Percentiles rank a stretch among this genome's conserved stretches.
Evolutionary conservation across 2,113 vertebrate species (phyloP).

Genomic region (Myrmecobius fasciatus): DNA sequence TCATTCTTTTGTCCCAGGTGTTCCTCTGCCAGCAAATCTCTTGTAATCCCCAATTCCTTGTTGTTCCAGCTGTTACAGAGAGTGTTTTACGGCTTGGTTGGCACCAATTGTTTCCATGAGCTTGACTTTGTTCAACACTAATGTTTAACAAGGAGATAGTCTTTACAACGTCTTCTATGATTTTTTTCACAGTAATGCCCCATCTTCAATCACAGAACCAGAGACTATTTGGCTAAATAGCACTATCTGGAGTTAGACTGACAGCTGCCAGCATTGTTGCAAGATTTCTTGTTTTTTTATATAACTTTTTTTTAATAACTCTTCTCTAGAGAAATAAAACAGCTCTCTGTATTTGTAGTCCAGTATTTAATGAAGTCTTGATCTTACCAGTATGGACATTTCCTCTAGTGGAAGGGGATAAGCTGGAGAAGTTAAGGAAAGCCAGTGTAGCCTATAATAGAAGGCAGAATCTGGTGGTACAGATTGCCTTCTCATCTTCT

Average conservation of each 20-base stretch:
- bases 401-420: background rate
- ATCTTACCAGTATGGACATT: background rate
- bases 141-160: background rate
- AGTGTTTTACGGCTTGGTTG: background rate
- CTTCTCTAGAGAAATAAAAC: background rate
- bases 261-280: background rate
- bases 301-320: background rate
- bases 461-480: background rate
- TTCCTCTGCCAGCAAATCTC: background rate
- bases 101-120: background rate
- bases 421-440: background rate
- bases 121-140: background rate
- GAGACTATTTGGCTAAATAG: background rate
- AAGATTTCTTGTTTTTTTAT: too few relatives aligned
- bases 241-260: background rate
- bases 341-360: background rate
- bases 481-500: background rate
- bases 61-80: background rate
- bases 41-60: background rate
- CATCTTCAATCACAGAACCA: background rate
- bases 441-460: background rate
- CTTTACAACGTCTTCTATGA: background rate
- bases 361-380: background rate
- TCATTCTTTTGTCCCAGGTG: background rate
- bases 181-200: background rate